Evolutionary conservation across 92 coral and sea anemone species (phyloP), one percentile per base, ranked within the genome.

Genomic region (Epizoanthus rinbou): DNA sequence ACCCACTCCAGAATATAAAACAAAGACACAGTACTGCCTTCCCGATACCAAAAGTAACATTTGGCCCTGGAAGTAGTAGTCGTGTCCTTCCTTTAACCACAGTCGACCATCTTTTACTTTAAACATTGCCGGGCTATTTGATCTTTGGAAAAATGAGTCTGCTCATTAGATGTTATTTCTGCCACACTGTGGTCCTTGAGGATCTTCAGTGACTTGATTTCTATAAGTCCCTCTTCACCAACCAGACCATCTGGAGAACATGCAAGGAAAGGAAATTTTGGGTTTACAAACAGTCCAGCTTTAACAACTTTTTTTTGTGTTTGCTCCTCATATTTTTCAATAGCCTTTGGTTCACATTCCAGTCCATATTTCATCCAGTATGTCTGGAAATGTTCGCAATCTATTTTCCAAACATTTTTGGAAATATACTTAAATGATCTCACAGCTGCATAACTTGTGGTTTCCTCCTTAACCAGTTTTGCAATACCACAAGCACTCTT

Each of bases 1-100:
- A 18, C 92, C 92, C 64, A 63, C 37, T 74, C 80, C 45, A 15
- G 89, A 76, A 80, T 73, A 89, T 54, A 89, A 67, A 63, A 85
- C 76, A 64, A 89, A 89, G 54, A 35, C 92, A 80, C 89, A 89
- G 41, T 18, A 64, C 4, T 23, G 24, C 66, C 89, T 85, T 13
- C 85, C 89, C 17, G 89, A 80, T 11, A 85, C 89, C 16, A 89
- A 73, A 8, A 89, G 84, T 53, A 37, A 80, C 33, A 56, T n/a
- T 35, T 88, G 91, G 21, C 57, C 57, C 53, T 88, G 84, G 69
- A 47, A 76, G 68, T 76, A 88, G 56, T 88, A 88, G 57, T 82
- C 73, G 57, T 88, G 91, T 21, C 43, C 31, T 11, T 50, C 63
- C 50, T 85, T 58, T 19, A 88, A 66, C 22, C 47, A 58, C 57